Evolutionary conservation across 2,113 vertebrate species (phyloP), one percentile per base, ranked within the genome.

Genomic region (Xiphophorus hellerii): DNA sequence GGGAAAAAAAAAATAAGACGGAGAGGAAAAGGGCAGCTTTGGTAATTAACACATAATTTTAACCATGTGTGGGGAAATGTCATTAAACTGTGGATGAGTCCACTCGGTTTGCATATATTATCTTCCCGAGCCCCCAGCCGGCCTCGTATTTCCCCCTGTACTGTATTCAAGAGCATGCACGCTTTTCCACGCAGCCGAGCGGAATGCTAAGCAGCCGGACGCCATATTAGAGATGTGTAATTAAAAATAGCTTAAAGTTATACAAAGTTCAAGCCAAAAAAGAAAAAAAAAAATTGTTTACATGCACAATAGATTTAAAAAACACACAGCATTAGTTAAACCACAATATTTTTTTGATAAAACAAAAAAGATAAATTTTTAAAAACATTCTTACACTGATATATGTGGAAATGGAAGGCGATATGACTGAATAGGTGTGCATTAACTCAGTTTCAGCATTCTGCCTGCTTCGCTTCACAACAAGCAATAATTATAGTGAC

Each of bases 31-130:
- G 71, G 66, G 39, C 48, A 42, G 14, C 5, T 28, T 42, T 31
- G 70, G 37, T 84, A 78, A 84, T 89, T 86, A 90, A 80, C 78
- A 58, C 51, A 58, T 13, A 51, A 72, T 22, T 22, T 65, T 62
- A 42, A 6, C 22, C 65, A 69, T 37, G 15, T 37, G 65, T 77
- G 66, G 51, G 51, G 77, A 79, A 84, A 79, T 80, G 68, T 77
- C 70, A 85, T 39, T 3, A 58, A 69, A 67, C 68, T 66, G 68
- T 17, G 69, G 74, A 10, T 54, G 60, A 81, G 37, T 62, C 37
- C 77, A 67, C 64, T 71, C n/a, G 0, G 27, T 22, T 39, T 76
- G 80, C 89, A 82, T 75, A 82, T n/a, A 86, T 83, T 81, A 78
- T 71, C 63, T 70, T 58, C 30, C 30, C 11, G 60, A 61, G 64